phyloP scores from a whole-genome alignment of 2,113 vertebrate species.

The Oxyruncus cristatus region DNA sequence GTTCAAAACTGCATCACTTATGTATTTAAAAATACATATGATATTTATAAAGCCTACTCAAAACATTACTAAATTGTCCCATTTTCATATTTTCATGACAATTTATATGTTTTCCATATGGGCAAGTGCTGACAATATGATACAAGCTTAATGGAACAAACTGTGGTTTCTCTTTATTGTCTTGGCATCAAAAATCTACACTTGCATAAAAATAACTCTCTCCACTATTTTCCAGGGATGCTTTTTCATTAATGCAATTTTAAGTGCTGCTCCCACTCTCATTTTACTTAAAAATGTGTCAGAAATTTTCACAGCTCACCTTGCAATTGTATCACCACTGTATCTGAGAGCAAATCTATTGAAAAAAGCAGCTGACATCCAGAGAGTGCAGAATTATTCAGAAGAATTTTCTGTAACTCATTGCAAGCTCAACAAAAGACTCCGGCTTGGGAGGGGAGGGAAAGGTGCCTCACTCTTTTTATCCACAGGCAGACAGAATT shows the following conservation, averaged over 20 bases:
- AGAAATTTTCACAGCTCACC: neutral
- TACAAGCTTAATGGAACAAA: conserved; percentile 69
- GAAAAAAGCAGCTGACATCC: neutral
- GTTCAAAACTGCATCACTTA: conserved; percentile 67
- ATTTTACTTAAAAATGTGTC: neutral
- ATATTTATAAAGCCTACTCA: conserved; percentile 71
- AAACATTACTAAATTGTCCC: conserved; percentile 75
- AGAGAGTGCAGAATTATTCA: neutral
- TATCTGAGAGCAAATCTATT: neutral
- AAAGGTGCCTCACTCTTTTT: neutral
- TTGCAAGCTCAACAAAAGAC: neutral
- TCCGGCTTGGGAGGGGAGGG: neutral
- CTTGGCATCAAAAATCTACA: conserved; percentile 67
- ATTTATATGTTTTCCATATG: conserved; percentile 82
- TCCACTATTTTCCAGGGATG: conserved; percentile 24
- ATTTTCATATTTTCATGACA: conserved; percentile 76
- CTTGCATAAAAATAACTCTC: conserved; percentile 67
- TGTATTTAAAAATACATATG: conserved; percentile 74
- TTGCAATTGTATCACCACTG: neutral
- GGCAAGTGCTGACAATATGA: conserved; percentile 73
- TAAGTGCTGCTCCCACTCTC: neutral
- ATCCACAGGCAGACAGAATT: neutral
- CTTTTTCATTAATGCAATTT: conserved; percentile 32
- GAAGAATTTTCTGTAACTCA: neutral
- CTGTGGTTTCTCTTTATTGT: conserved; percentile 62